Conservation (phyloP, 2,888 invertebrate species). For the Drosophila conformis region DNA sequence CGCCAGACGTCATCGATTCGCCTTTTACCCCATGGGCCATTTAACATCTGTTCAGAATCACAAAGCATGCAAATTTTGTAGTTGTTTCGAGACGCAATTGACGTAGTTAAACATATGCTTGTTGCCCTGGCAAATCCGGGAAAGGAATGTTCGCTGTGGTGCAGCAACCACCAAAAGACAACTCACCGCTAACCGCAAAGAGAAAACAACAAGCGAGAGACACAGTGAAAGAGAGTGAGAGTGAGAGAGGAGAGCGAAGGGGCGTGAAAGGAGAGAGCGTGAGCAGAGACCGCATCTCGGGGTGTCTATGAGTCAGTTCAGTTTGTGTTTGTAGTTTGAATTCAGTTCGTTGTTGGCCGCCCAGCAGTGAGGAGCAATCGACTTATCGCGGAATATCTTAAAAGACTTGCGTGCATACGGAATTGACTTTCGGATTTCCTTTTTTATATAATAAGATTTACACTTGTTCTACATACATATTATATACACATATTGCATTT, state of each 20-base stretch:
- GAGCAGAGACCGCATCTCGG: constrained; percentile 12
- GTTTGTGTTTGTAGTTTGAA: constrained; percentile 10
- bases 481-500: constrained; percentile 1
- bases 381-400: constrained; percentile 20
- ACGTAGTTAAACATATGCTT: constrained; percentile 47
- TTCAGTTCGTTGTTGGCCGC: constrained; percentile 62
- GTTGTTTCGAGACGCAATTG: constrained; percentile 7
- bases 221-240: background rate
- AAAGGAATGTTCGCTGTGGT: constrained; percentile 12
- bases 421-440: constrained; percentile 25
- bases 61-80: constrained; percentile 18
- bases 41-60: constrained; percentile 60
- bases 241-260: background rate
- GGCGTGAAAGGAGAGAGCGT: background rate
- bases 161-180: constrained; percentile 33
- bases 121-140: constrained; percentile 31
- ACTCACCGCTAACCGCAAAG: background rate
- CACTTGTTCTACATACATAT: constrained; percentile 10
- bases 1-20: background rate
- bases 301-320: constrained; percentile 43
- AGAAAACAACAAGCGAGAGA: background rate
- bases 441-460: constrained; percentile 65
- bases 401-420: constrained; percentile 44
- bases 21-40: background rate
- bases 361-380: constrained; percentile 53